phyloP scores from a whole-genome alignment of 2,113 vertebrate genomes.

The Athene cunicularia region DNA sequence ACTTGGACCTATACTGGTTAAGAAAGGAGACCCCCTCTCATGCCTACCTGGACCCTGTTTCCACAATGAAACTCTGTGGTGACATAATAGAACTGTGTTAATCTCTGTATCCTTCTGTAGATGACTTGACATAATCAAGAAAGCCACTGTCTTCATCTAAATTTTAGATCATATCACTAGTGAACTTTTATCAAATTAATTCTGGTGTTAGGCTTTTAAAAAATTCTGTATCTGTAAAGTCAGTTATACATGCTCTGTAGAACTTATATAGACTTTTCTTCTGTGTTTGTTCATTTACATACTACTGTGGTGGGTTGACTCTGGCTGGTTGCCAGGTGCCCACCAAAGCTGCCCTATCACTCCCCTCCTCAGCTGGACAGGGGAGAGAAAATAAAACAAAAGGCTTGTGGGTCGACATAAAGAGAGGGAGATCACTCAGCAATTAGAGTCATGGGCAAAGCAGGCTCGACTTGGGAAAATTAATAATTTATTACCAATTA shows the following conservation, averaged over 20 bases:
- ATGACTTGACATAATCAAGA: not conserved
- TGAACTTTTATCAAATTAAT: not conserved
- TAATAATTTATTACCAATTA: not conserved
- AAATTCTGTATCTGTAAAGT: not conserved
- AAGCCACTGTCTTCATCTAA: not conserved
- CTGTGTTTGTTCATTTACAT: not conserved
- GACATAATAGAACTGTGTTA: not conserved
- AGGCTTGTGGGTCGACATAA: not conserved
- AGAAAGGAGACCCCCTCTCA: not conserved
- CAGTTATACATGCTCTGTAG: not conserved
- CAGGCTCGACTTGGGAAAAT: not conserved
- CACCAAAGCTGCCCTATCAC: not conserved
- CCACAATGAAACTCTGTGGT: not conserved
- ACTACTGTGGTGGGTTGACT: not conserved
- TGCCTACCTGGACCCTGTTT: not conserved
- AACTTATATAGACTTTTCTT: not conserved
- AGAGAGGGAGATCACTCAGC: not conserved
- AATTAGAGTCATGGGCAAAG: not conserved
- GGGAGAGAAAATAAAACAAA: not conserved
- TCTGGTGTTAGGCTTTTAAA: not conserved
- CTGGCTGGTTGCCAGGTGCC: not conserved
- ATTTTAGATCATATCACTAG: not conserved
- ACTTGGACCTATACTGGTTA: not conserved
- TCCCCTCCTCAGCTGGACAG: not conserved
- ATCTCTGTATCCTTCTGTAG: not conserved